Conservation (phyloP, 2,113 vertebrate species). For the Ptilorrhoa leucosticta region DNA sequence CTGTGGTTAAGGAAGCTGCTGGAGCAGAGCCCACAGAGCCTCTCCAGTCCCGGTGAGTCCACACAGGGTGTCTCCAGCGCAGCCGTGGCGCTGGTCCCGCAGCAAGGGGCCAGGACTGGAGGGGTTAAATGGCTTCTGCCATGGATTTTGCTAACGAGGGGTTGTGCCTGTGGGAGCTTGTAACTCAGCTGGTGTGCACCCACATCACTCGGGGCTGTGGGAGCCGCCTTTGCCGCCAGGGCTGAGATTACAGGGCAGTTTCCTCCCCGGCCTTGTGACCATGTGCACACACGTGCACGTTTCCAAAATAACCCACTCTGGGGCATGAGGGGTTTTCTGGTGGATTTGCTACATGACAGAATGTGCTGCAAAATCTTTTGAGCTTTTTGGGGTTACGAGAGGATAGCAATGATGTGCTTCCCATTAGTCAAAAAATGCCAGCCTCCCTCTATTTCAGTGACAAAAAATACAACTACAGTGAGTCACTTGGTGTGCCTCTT, state of each 20-base stretch:
- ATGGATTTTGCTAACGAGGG: neutral
- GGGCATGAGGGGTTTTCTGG: neutral
- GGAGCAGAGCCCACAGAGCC: fast-evolving
- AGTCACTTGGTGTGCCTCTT: neutral
- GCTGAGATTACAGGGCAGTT: conserved; percentile 20
- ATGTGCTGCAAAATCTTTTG: neutral
- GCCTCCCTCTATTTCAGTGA: neutral
- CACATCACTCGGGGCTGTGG: conserved; percentile 35
- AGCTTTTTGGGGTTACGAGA: neutral
- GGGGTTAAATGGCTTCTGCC: neutral
- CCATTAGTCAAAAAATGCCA: neutral
- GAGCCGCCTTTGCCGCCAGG: neutral
- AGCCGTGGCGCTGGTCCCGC: fast-evolving
- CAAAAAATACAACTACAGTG: neutral
- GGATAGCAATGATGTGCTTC: neutral
- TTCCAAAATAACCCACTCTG: neutral
- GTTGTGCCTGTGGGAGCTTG: neutral
- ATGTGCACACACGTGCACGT: fast-evolving
- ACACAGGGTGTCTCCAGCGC: fast-evolving
- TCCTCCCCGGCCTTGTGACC: neutral
- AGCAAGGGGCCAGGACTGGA: too few species aligned
- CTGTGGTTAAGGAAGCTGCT: neutral
- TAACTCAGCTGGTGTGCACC: neutral
- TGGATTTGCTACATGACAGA: neutral
- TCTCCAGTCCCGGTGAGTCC: fast-evolving